Base-by-base conservation (phyloP, 2,797 vertebrate genomes). In the Manis javanica region DNA sequence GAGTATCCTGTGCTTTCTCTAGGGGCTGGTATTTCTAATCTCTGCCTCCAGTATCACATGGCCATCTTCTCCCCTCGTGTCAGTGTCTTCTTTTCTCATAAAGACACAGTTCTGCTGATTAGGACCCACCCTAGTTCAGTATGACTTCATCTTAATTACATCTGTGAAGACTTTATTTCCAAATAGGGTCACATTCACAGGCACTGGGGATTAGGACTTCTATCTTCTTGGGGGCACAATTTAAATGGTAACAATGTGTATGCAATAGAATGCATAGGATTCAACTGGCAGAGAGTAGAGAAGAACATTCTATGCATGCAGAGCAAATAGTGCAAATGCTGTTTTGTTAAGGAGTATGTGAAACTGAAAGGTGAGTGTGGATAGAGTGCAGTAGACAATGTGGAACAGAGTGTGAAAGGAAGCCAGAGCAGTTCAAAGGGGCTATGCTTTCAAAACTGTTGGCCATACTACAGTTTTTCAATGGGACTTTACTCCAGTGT, bases 31-130 rank as follows among this genome's bases (percentile, higher is more conserved):
- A 21, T 39, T 46, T 49, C 55, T 21, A 29, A 13, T 61, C 42
- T 63, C 61, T 71, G 42, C 8, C 21, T 87, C 7, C 5, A 0
- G 1, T 37, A 23, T 53, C 0, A 1, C 11, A 1, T 1, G 24
- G 14, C 53, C 29, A 2, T 9, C 26, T 61, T 46, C 18, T 31
- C 3, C 42, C 12, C 5, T 0, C 0, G 0, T 46, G 2, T 39
- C 66, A 14, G 1, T 49, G 46, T 69, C 63, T 71, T 42, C 15
- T 69, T 21, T 49, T 74, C 23, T 18, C 18, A 14, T 21, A 10
- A 72, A 59, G 42, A 49, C 6, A 14, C 4, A 1, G 2, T 75
- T 21, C 8, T 61, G 46, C 7, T 57, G 7, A 26, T 6, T 82
- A 63, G 13, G 21, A 21, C 31, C 7, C 53, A 11, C 7, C 16